Evolutionary conservation across 2,113 vertebrate species (phyloP), one percentile per base, ranked within the genome.

Genomic region (Crocuta crocuta): DNA sequence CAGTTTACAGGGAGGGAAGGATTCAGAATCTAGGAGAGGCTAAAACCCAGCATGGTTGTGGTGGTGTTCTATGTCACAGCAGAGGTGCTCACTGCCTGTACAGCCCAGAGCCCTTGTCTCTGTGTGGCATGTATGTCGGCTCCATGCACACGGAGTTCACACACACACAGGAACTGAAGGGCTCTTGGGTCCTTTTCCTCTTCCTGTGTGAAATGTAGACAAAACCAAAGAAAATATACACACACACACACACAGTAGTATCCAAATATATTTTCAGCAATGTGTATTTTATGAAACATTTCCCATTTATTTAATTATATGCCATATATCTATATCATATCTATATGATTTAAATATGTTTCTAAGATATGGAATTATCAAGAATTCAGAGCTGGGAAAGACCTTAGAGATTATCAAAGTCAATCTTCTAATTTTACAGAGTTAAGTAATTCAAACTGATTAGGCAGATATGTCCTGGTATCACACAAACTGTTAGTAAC

Each of bases 61-160:
- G 19, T 24, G 12, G 3, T 55, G 0, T n/a, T 16, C 19, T 0
- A 10, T 71, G 53, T 28, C n/a, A 58, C 19, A 43, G 4, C 5
- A 50, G 48, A 48, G 21, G 21, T n/a, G 4, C 19, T 10, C 3
- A 0, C 26, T 86, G 2, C 43, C 71, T 35, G 33, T 5, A 5
- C 16, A 1, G 0, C 2, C 24, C 5, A 33, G 58, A 43, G 15
- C n/a, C 43, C 1, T 17, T 1, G 7, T 78, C 58, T 82, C 68
- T 65, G 13, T 8, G 26, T 9, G 5, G 15, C 0, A 0, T 4
- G 2, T 23, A 13, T 26, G 5, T 13, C 24, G 17, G 11, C 21
- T 21, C 10, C 13, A 7, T 4, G 17, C 50, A 1, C 11, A 1
- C 2, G 43, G 35, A 88, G 63, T 33, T 43, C 39, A 26, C 23